These are phyloP conservation scores for Prionailurus viverrinus DNA, from an alignment of 2,113 vertebrate genomes.

Conservation along the genomic window DNA sequence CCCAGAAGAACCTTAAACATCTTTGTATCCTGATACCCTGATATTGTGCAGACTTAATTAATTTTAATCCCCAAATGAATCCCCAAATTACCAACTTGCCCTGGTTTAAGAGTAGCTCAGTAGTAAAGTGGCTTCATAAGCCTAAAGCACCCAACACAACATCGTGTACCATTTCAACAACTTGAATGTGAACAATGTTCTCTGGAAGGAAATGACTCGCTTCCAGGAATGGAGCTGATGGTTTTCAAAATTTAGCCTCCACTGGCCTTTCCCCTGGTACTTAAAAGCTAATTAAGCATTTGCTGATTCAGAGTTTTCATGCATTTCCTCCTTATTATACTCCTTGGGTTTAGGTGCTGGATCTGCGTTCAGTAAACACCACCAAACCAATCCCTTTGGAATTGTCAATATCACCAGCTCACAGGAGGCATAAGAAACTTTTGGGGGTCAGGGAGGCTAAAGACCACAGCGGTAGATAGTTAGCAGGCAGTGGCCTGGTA, in stretches of 20 bases:
- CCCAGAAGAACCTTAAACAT: background rate
- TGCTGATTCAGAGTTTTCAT: background rate
- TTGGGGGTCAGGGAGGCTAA: background rate
- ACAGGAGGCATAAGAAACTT: background rate
- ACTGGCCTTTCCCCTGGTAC: background rate
- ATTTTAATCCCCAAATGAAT: background rate
- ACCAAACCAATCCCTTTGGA: background rate
- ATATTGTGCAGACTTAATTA: background rate
- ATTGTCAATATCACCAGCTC: background rate
- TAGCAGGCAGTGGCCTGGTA: background rate
- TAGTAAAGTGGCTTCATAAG: background rate
- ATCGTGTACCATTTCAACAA: background rate
- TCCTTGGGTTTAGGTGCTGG: background rate
- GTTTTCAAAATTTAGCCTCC: background rate
- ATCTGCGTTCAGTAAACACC: background rate
- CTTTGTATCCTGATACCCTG: background rate
- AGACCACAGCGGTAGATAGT: background rate
- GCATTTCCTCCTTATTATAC: background rate
- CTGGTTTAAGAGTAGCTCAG: background rate
- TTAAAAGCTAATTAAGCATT: slow-evolving; percentile 45
- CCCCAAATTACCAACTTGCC: background rate
- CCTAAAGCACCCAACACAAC: background rate
- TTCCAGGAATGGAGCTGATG: background rate
- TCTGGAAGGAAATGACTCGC: background rate
- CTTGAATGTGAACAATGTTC: background rate